These are phyloP conservation scores for Agrochola circellaris DNA, from an alignment of 2,888 invertebrate species.

Conservation along the genomic window DNA sequence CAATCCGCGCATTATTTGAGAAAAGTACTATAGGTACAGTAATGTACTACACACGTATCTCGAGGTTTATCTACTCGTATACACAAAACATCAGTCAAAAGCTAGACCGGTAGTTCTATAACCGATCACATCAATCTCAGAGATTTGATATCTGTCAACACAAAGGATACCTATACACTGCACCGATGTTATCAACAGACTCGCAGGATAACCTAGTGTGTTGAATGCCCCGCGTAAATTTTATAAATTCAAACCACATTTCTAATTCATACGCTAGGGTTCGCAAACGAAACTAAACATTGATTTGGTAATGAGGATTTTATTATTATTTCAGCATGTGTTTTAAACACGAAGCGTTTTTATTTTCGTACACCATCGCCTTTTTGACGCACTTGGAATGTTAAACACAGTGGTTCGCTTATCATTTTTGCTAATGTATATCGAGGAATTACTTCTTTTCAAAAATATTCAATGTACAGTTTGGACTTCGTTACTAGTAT, in stretches of 20 bases:
- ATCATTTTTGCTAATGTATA: not conserved
- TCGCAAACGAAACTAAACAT: not conserved
- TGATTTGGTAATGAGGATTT: not conserved
- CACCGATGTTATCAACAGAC: not conserved
- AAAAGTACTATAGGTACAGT: too few relatives aligned
- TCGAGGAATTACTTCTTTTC: not conserved
- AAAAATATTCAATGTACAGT: too few relatives aligned
- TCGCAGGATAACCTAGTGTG: not conserved
- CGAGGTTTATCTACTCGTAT: not conserved
- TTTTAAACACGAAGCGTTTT: not conserved
- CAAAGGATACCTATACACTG: not conserved
- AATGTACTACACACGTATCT: too few relatives aligned
- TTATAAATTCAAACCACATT: not conserved
- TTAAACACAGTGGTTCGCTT: not conserved
- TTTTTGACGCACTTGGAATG: too few relatives aligned
- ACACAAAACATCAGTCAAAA: not conserved
- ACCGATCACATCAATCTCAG: constrained; percentile 19
- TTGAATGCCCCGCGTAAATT: not conserved
- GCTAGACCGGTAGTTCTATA: not conserved
- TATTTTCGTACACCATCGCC: not conserved
- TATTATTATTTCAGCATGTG: too few relatives aligned
- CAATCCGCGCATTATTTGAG: too few relatives aligned
- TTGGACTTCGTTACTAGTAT: too few relatives aligned
- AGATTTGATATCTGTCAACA: not conserved
- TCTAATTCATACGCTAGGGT: not conserved